Evolutionary conservation across 2,113 vertebrate genomes (phyloP).

Genomic region (Physeter macrocephalus): DNA sequence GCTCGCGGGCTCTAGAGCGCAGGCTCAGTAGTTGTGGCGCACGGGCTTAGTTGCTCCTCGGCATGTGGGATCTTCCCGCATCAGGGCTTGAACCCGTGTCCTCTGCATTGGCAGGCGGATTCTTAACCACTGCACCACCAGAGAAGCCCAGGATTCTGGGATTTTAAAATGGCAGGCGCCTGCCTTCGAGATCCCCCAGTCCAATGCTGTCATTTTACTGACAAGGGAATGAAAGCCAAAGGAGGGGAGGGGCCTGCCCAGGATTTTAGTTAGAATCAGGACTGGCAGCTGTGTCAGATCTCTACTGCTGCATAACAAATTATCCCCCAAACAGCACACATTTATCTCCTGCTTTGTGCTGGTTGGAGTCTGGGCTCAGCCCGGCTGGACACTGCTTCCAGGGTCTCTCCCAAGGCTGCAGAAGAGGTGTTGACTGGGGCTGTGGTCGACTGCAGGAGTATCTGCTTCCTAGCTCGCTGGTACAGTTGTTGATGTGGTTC

Average conservation of each 20-base stretch:
- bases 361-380: background rate
- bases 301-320: background rate
- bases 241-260: background rate
- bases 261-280: background rate
- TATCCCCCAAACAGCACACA: background rate
- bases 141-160: background rate
- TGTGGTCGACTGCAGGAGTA: accelerated
- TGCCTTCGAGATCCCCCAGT: background rate
- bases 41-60: no score
- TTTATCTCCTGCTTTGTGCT: background rate
- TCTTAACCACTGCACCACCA: no score
- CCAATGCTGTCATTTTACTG: background rate
- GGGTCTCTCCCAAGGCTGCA: background rate
- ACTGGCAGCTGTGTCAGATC: background rate
- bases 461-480: background rate
- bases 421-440: background rate
- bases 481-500: background rate
- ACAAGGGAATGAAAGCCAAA: background rate
- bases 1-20: no score
- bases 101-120: no score
- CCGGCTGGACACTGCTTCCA: background rate
- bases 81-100: no score
- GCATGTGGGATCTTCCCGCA: no score
- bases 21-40: no score
- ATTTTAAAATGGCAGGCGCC: background rate